Evolutionary conservation across 2,888 invertebrate species (phyloP).

Genomic region (Tenthredo distinguenda): DNA sequence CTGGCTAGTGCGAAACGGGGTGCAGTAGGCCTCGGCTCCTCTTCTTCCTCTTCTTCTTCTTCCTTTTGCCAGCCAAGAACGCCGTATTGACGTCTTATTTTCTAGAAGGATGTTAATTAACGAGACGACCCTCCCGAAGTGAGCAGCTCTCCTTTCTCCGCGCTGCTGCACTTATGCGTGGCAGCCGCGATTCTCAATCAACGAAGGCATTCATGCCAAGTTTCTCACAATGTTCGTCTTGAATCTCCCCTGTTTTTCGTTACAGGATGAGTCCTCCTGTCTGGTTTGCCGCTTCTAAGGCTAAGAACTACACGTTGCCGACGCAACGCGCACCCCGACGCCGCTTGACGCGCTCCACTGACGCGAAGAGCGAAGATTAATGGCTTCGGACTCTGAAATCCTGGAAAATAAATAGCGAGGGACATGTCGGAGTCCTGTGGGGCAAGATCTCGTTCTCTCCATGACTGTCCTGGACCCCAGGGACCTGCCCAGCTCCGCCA

Average conservation of each 20-base stretch:
- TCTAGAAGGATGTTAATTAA: slow-evolving; percentile 74
- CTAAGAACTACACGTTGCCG: slow-evolving; percentile 61
- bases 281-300: slow-evolving; percentile 54
- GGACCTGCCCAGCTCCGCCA: slow-evolving; percentile 63
- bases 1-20: slow-evolving; percentile 41
- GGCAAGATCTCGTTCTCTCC: slow-evolving; percentile 60
- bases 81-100: slow-evolving; percentile 74
- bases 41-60: not conserved
- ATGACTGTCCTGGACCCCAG: slow-evolving; percentile 57
- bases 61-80: not conserved
- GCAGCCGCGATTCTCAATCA: slow-evolving; percentile 71
- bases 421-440: slow-evolving; percentile 66
- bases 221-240: slow-evolving; percentile 60
- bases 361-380: slow-evolving; percentile 76
- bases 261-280: slow-evolving; percentile 24
- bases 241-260: slow-evolving; percentile 46
- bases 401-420: slow-evolving; percentile 77
- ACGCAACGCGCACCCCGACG: slow-evolving; percentile 74
- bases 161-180: slow-evolving; percentile 38
- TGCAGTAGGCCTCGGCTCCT: not conserved
- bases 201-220: slow-evolving; percentile 71
- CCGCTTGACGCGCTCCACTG: slow-evolving; percentile 77
- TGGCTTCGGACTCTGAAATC: slow-evolving; percentile 77
- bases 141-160: slow-evolving; percentile 49
- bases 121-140: slow-evolving; percentile 64